Evolutionary conservation across 2,113 vertebrate genomes (phyloP).

Genomic region (Semnornis frantzii): DNA sequence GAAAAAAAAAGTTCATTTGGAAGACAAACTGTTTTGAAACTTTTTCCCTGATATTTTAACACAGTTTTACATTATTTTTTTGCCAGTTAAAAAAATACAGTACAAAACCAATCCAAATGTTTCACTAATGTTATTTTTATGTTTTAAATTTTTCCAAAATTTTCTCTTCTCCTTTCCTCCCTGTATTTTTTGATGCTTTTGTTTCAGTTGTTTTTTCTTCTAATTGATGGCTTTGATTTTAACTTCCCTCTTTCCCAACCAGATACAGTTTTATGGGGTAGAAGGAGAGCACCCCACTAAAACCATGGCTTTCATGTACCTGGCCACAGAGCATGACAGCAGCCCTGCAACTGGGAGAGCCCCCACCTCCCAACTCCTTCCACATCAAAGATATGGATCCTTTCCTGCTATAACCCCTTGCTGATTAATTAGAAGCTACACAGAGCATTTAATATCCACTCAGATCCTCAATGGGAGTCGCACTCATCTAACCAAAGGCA

Average conservation of each 20-base stretch:
- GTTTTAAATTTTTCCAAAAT: background rate
- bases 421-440: slow-evolving; percentile 58
- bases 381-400: slow-evolving; percentile 46
- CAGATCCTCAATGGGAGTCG: slow-evolving; percentile 30
- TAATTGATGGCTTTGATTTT: background rate
- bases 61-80: background rate
- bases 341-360: background rate
- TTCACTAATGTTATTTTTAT: background rate
- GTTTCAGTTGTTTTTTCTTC: accelerated
- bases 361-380: background rate
- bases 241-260: background rate
- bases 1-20: background rate
- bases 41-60: background rate
- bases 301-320: background rate
- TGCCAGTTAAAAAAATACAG: background rate
- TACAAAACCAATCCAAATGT: background rate
- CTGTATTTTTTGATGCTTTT: background rate
- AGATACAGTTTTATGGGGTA: background rate
- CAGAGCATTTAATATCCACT: slow-evolving; percentile 46
- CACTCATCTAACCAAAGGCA: slow-evolving; percentile 54
- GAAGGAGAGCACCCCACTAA: background rate
- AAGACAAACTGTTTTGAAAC: background rate
- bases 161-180: background rate
- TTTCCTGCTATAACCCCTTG: slow-evolving; percentile 4
- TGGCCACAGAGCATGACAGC: background rate